Evolutionary conservation across 1,140 invertebrate species (phyloP), one percentile per base, ranked within the genome.

Genomic region (Acyrthosiphon pisum): DNA sequence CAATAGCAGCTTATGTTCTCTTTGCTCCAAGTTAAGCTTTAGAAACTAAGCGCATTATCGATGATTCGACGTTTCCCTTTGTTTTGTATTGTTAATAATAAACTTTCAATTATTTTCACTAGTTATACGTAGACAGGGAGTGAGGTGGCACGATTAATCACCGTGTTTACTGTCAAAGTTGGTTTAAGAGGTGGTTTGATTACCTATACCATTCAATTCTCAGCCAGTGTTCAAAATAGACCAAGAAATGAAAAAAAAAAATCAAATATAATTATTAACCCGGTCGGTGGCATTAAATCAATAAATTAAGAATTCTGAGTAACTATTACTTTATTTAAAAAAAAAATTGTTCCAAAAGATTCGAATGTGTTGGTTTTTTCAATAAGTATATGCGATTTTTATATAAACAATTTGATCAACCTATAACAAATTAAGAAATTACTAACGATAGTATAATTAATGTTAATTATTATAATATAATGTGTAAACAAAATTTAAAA

Each of bases 101-200:
- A 76, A n/a, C 60, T 76, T 76, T 76, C 60, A n/a, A 76, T 76
- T n/a, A 76, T 76, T 76, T 76, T 20, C 30, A 60, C 60, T 76
- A 76, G 60, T 76, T 76, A 76, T 53, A 53, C 50, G 4, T 53
- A n/a, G 14, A 6, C 30, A 76, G n/a, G 14, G n/a, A 76, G 30
- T 76, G 14, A 76, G 14, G 18, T 18, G 22, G 4, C n/a, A 76
- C 60, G n/a, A 76, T 76, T 76, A 76, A 76, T 76, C 60, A 76
- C 60, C 60, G 30, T n/a, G n/a, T 76, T 76, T 76, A 76, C 60
- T 76, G 60, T 76, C 60, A n/a, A 76, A n/a, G 60, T 76, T 18
- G 7, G 30, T 76, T 76, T n/a, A 76, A 76, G 60, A 20, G n/a
- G 60, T 76, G n/a, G 60, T n/a, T 76, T 76, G 30, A 76, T 76